phyloP scores from a whole-genome alignment of 2,113 vertebrate species.

The Centropus bengalensis region DNA sequence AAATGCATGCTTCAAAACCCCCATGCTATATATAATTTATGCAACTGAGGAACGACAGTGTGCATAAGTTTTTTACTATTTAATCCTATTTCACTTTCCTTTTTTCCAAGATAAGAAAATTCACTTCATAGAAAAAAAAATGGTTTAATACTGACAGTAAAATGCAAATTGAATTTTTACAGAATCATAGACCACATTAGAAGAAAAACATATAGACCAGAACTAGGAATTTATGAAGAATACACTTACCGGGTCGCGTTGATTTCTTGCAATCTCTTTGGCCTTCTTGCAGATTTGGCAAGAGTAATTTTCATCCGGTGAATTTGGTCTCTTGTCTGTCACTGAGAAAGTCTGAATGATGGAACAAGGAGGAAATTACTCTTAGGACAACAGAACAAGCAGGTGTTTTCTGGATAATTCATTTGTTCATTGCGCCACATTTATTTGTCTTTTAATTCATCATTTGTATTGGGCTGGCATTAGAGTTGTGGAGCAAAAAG shows the following conservation, averaged over 20 bases:
- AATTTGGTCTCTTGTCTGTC: background rate
- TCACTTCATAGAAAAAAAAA: background rate
- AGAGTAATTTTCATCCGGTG: background rate
- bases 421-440: background rate
- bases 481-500: background rate
- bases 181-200: background rate
- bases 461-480: background rate
- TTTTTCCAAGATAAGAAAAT: slow-evolving; percentile 38
- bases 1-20: slow-evolving; percentile 9
- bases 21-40: background rate
- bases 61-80: slow-evolving; percentile 38
- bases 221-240: background rate
- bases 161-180: background rate
- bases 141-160: slow-evolving; percentile 3
- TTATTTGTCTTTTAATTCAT: background rate
- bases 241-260: background rate
- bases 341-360: background rate
- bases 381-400: background rate
- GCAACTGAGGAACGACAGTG: slow-evolving; percentile 16
- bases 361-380: background rate
- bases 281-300: background rate
- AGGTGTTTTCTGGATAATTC: background rate
- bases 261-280: background rate
- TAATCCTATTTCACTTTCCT: background rate
- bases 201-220: slow-evolving; percentile 17